Percentiles rank a stretch among this genome's conserved stretches.
Evolutionary conservation across 2,113 vertebrate genomes (phyloP).

Genomic region (Rhinoderma darwinii): DNA sequence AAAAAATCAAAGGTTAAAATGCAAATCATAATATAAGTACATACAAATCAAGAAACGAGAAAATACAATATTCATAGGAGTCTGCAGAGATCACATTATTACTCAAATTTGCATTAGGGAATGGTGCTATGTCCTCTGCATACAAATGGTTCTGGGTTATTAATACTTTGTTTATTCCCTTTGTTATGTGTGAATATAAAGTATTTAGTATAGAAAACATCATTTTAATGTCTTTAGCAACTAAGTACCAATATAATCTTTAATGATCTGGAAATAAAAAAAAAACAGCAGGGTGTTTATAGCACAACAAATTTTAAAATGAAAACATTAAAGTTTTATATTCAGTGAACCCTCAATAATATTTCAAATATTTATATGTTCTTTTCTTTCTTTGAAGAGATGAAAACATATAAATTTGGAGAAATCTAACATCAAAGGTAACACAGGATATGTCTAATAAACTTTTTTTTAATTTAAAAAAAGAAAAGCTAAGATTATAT

Average conservation of each 20-base stretch:
- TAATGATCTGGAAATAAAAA: slow-evolving; percentile 55
- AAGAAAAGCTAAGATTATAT: not conserved
- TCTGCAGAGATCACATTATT: slow-evolving; percentile 34
- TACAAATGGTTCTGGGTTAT: slow-evolving; percentile 39
- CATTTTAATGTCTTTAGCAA: slow-evolving; percentile 50
- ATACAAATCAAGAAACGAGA: slow-evolving; percentile 19
- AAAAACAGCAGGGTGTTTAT: slow-evolving; percentile 36
- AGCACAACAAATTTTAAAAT: slow-evolving; percentile 37
- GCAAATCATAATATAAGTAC: slow-evolving; percentile 8
- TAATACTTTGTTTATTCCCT: slow-evolving; percentile 51
- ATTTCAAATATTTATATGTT: not conserved
- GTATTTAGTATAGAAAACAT: slow-evolving; percentile 51
- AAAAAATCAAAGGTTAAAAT: slow-evolving; percentile 4
- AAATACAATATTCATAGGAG: slow-evolving; percentile 38
- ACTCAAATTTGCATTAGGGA: slow-evolving; percentile 36
- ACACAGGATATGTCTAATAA: no score
- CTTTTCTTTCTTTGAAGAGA: slow-evolving; percentile 3
- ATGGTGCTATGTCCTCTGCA: not conserved
- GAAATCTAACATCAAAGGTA: not conserved
- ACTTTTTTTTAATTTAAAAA: not conserved
- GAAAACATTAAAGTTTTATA: slow-evolving; percentile 42
- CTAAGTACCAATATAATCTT: slow-evolving; percentile 55
- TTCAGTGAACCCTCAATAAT: not conserved
- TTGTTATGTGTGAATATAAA: slow-evolving; percentile 50
- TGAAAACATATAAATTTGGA: not conserved